These are phyloP conservation scores for Erpornis zantholeuca DNA, from an alignment of 2,113 vertebrate genomes.

Conservation along the genomic window DNA sequence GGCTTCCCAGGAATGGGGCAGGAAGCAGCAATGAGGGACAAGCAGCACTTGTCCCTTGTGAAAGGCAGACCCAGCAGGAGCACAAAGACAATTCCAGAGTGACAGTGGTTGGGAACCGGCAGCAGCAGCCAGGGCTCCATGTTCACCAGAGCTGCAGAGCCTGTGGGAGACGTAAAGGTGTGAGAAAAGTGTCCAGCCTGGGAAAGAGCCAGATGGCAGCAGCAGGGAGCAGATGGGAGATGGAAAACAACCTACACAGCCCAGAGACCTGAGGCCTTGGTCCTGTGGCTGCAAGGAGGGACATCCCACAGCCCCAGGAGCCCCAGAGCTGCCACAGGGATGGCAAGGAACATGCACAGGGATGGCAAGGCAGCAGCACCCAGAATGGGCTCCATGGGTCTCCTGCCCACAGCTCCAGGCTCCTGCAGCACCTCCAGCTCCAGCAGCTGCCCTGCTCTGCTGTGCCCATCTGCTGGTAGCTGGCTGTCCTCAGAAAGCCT, in stretches of 20 bases:
- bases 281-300: background rate
- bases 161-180: background rate
- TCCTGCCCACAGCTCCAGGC: background rate
- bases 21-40: background rate
- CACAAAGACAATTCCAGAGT: fast-evolving
- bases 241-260: background rate
- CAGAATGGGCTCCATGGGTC: fast-evolving
- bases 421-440: background rate
- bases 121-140: background rate
- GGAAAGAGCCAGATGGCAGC: background rate
- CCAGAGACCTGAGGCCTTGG: fast-evolving
- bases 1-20: fast-evolving
- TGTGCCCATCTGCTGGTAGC: background rate
- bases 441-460: background rate
- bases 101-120: fast-evolving
- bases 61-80: background rate
- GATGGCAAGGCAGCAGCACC: background rate
- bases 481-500: background rate
- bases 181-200: background rate
- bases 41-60: background rate
- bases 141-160: fast-evolving
- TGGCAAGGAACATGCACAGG: fast-evolving
- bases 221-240: background rate
- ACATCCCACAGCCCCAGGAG: background rate
- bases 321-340: fast-evolving